phyloP scores from a whole-genome alignment of 2,888 invertebrate genomes.

The Apantesis nais region DNA sequence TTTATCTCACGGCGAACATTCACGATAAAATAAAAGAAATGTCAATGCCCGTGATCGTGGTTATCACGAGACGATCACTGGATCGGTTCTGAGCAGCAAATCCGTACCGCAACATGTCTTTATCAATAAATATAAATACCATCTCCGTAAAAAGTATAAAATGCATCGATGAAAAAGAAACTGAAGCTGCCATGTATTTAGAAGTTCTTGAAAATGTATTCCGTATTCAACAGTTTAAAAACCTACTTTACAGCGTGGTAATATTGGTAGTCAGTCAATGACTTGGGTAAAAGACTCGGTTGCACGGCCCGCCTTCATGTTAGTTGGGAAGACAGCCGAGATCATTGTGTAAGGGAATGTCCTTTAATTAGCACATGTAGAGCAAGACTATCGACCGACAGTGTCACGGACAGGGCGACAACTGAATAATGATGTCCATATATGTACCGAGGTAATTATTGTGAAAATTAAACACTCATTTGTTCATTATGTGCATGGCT shows the following conservation, averaged over 20 bases:
- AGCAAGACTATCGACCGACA: slow-evolving; percentile 75
- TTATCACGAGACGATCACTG: slow-evolving; percentile 80
- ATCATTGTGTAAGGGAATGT: slow-evolving; percentile 77
- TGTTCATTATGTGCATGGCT: slow-evolving; percentile 22
- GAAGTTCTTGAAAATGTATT: slow-evolving; percentile 65
- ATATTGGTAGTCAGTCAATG: slow-evolving; percentile 76
- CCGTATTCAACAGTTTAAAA: slow-evolving; percentile 70
- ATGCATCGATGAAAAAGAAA: background rate
- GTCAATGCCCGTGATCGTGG: slow-evolving; percentile 80
- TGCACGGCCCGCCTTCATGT: slow-evolving; percentile 68
- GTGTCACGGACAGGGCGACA: slow-evolving; percentile 67
- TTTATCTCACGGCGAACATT: slow-evolving; percentile 79
- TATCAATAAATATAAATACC: slow-evolving; percentile 36
- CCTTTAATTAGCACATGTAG: slow-evolving; percentile 83
- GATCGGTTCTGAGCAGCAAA: slow-evolving; percentile 60
- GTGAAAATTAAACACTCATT: slow-evolving; percentile 45
- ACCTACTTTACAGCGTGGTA: slow-evolving; percentile 68
- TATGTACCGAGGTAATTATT: slow-evolving; percentile 58
- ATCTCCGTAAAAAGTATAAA: slow-evolving; percentile 36
- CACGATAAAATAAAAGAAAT: slow-evolving; percentile 83
- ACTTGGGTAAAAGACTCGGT: slow-evolving; percentile 68
- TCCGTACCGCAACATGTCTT: slow-evolving; percentile 20
- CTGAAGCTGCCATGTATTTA: slow-evolving; percentile 48
- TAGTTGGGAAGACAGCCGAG: slow-evolving; percentile 66
- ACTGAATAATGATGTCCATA: slow-evolving; percentile 76